Conservation (phyloP, 2,797 vertebrate genomes). For the Muraenolepis orangiensis region DNA sequence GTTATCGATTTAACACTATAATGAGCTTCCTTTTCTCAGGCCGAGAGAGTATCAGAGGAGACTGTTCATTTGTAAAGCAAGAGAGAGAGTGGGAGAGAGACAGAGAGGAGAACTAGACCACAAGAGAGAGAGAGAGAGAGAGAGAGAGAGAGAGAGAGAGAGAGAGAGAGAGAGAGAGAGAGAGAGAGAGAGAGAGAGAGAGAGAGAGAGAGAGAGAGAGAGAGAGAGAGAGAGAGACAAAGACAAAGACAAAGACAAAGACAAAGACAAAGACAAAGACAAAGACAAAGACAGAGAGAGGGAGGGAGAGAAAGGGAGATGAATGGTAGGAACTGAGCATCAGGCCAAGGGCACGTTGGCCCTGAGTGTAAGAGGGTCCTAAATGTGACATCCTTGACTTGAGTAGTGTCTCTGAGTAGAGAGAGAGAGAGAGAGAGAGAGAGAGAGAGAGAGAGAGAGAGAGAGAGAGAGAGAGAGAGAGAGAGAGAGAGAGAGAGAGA, state of each 20-base stretch:
- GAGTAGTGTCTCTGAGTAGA: conserved; percentile 18
- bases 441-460: background rate
- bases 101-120: background rate
- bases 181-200: conserved; percentile 16
- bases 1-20: conserved; percentile 37
- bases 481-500: background rate
- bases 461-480: background rate
- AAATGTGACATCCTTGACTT: conserved; percentile 32
- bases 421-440: background rate
- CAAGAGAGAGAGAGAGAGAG: background rate
- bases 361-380: conserved; percentile 10
- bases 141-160: no score
- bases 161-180: conserved; percentile 16
- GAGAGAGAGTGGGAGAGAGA: background rate
- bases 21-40: conserved; percentile 8
- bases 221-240: background rate
- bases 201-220: background rate
- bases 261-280: conserved; percentile 18
- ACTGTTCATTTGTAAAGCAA: background rate
- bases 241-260: conserved; percentile 6
- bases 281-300: no score
- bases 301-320: background rate
- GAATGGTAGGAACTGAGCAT: background rate
- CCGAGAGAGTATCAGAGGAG: background rate
- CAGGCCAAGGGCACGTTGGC: conserved; percentile 28